phyloP scores from a whole-genome alignment of 2,888 invertebrate species.

The Agrotis ipsilon region DNA sequence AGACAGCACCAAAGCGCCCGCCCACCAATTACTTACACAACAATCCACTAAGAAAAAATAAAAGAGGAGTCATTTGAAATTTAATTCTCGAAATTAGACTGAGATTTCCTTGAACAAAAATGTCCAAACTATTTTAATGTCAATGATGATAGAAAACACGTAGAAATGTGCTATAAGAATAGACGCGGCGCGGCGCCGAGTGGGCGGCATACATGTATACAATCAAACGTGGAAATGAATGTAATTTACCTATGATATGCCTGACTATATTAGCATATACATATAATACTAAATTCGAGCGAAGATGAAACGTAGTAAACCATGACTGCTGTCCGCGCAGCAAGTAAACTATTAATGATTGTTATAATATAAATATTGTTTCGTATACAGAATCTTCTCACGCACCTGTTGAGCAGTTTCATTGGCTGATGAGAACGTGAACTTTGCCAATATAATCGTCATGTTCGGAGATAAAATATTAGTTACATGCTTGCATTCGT shows the following conservation, averaged over 20 bases:
- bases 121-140: constrained; percentile 58
- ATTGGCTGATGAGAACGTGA: constrained; percentile 18
- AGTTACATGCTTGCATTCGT: not conserved
- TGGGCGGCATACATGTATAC: constrained; percentile 51
- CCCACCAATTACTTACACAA: no score
- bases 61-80: constrained; percentile 12
- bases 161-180: constrained; percentile 51
- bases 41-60: constrained; percentile 8
- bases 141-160: constrained; percentile 52
- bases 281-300: not conserved
- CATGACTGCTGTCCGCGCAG: not conserved
- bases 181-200: constrained; percentile 56
- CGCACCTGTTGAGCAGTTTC: constrained; percentile 30
- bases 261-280: not conserved
- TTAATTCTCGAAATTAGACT: constrained; percentile 36
- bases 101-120: constrained; percentile 56
- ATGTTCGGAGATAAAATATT: not conserved
- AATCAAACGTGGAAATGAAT: constrained; percentile 14
- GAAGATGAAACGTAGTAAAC: not conserved
- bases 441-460: constrained; percentile 33
- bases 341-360: constrained; percentile 15
- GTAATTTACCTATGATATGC: not conserved
- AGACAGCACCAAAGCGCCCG: no score
- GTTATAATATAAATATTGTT: not conserved
- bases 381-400: constrained; percentile 23